phyloP scores from a whole-genome alignment of 2,113 vertebrate species.

The Gasterosteus nipponicus region DNA sequence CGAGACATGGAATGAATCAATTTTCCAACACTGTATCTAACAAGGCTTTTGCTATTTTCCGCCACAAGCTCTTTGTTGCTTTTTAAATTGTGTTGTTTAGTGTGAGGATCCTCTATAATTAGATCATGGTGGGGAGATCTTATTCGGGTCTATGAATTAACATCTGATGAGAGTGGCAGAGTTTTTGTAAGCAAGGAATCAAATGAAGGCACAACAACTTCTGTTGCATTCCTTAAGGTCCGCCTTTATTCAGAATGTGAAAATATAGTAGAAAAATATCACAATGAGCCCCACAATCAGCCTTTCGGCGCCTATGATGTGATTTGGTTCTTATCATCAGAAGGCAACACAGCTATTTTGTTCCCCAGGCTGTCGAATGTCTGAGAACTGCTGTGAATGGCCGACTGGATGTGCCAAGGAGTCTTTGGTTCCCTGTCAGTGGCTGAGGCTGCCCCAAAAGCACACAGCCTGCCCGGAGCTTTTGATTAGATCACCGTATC shows the following conservation, averaged over 20 bases:
- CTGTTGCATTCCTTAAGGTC: background rate
- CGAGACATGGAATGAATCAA: slow-evolving; percentile 58
- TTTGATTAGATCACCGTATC: slow-evolving; percentile 47
- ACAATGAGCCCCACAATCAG: slow-evolving; percentile 30
- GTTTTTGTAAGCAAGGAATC: slow-evolving; percentile 13
- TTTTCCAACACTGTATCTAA: slow-evolving; percentile 49
- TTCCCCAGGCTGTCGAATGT: slow-evolving; percentile 56
- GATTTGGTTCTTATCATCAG: slow-evolving; percentile 69
- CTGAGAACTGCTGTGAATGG: slow-evolving; percentile 62
- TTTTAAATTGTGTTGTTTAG: slow-evolving; percentile 17
- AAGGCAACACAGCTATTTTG: slow-evolving; percentile 59
- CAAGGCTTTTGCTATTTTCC: slow-evolving; percentile 29
- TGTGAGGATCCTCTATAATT: slow-evolving; percentile 23
- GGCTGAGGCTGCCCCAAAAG: slow-evolving; percentile 41
- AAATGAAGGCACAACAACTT: slow-evolving; percentile 12
- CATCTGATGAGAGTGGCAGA: background rate
- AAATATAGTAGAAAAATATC: slow-evolving; percentile 41
- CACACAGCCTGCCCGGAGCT: slow-evolving; percentile 23
- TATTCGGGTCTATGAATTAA: slow-evolving; percentile 12
- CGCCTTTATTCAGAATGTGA: slow-evolving; percentile 31
- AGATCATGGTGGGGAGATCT: slow-evolving; percentile 24
- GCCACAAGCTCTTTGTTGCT: slow-evolving; percentile 43
- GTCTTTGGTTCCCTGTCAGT: slow-evolving; percentile 69
- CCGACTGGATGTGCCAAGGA: slow-evolving; percentile 68
- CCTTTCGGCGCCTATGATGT: slow-evolving; percentile 30